Evolutionary conservation across 1,140 invertebrate genomes (phyloP), one percentile per base, ranked within the genome.

Genomic region (Gryon sp.): DNA sequence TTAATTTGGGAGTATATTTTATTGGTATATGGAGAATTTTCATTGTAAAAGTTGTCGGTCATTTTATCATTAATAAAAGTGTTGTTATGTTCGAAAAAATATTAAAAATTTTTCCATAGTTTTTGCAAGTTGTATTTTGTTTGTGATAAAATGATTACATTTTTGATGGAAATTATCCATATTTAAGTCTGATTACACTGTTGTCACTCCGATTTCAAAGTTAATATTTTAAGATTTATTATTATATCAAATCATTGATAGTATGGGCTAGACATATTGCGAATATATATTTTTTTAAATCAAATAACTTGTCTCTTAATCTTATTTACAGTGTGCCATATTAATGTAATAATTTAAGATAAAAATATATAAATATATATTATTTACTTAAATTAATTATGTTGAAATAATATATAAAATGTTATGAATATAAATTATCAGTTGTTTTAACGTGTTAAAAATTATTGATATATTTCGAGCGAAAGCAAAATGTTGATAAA

Each of bases 1-100:
- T 80, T 82, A 70, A 69, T 75, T 80, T 82, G 79, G 52, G 55
- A 76, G 78, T 80, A 79, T 82, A 81, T 78, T 82, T 82, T 81
- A 81, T 82, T 79, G 62, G 45, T 62, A 48, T 81, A 80, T 78
- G 62, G 52, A 50, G 18, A 3, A 70, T 69, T 63, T 50, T 65
- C 59, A 72, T 20, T 18, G 1, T 41, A 48, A 63, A 65, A 57
- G 36, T 36, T 15, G 15, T 14, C 32, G 18, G n/a, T 60, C 26
- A 69, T 55, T 45, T 36, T 24, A 11, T 55, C 12, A 11, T 24
- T 50, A 14, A 26, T 41, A 9, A 34, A 2, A 34, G 9, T 2
- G 14, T 34, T 34, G n/a, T n/a, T 36, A 24, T 8, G 9, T 46
- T 46, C 24, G 20, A 8, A 24, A 41, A 55, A 60, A n/a, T 32